phyloP scores from a whole-genome alignment of 2,888 invertebrate species.

The Parnassius orleans region DNA sequence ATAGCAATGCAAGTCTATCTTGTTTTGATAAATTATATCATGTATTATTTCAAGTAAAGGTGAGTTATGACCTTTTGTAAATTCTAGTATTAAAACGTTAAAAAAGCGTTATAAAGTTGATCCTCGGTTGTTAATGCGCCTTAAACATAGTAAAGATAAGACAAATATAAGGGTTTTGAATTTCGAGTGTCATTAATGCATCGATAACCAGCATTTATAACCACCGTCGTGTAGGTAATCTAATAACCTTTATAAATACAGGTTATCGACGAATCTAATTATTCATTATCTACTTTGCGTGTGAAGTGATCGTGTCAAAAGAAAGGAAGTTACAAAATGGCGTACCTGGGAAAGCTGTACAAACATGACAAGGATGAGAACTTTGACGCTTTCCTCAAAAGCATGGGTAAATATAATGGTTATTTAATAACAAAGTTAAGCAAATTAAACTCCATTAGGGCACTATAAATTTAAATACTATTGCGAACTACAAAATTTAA shows the following conservation, averaged over 20 bases:
- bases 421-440: too few relatives aligned
- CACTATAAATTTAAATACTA: too few relatives aligned
- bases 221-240: too few relatives aligned
- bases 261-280: neutral
- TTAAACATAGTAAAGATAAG: neutral
- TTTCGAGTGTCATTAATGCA: neutral
- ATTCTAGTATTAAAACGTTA: too few relatives aligned
- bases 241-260: neutral
- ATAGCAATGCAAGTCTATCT: too few relatives aligned
- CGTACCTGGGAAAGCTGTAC: conserved; percentile 1
- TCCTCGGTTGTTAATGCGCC: neutral
- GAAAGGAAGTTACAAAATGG: neutral
- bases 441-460: too few relatives aligned
- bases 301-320: neutral
- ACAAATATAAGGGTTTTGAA: neutral
- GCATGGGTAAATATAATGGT: neutral
- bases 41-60: too few relatives aligned
- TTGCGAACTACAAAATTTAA: too few relatives aligned
- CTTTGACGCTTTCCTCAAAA: neutral
- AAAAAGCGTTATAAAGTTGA: too few relatives aligned
- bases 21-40: too few relatives aligned
- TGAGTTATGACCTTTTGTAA: too few relatives aligned
- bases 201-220: too few relatives aligned
- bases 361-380: conserved; percentile 3
- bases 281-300: neutral